Evolutionary conservation across 2,888 invertebrate genomes (phyloP).

Genomic region (Merodon equestris): DNA sequence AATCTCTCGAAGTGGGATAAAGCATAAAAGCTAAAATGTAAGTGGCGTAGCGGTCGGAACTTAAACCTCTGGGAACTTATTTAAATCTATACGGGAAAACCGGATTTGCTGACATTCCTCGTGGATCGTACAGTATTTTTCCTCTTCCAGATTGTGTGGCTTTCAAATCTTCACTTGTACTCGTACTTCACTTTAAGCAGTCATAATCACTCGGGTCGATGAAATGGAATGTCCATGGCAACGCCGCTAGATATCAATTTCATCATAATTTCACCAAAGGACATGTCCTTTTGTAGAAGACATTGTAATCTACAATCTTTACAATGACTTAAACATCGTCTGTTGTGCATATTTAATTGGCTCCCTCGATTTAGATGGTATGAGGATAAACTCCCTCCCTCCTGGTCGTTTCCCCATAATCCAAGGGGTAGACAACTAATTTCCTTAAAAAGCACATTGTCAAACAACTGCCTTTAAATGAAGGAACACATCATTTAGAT

Average conservation of each 20-base stretch:
- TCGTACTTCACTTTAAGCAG: too few species aligned
- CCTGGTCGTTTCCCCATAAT: not conserved
- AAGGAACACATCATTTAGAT: constrained; percentile 26
- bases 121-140: too few species aligned
- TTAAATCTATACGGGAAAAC: constrained; percentile 13
- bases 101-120: too few species aligned
- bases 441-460: constrained; percentile 34
- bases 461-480: constrained; percentile 23
- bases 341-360: constrained; percentile 11
- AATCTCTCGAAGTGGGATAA: constrained; percentile 46
- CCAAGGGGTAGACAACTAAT: constrained; percentile 11
- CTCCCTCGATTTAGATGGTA: not conserved
- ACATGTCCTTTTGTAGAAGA: too few species aligned
- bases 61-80: constrained; percentile 19
- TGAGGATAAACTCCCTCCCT: not conserved
- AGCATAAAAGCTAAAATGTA: constrained; percentile 38
- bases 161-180: too few species aligned
- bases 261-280: too few species aligned
- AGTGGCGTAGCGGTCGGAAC: constrained; percentile 15
- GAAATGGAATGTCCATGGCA: too few species aligned
- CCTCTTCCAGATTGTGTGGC: too few species aligned
- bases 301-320: too few species aligned
- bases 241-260: too few species aligned
- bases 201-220: too few species aligned
- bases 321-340: not conserved